These are phyloP conservation scores for Hymenopus coronatus DNA, from an alignment of 2,888 invertebrate genomes.

Conservation along the genomic window DNA sequence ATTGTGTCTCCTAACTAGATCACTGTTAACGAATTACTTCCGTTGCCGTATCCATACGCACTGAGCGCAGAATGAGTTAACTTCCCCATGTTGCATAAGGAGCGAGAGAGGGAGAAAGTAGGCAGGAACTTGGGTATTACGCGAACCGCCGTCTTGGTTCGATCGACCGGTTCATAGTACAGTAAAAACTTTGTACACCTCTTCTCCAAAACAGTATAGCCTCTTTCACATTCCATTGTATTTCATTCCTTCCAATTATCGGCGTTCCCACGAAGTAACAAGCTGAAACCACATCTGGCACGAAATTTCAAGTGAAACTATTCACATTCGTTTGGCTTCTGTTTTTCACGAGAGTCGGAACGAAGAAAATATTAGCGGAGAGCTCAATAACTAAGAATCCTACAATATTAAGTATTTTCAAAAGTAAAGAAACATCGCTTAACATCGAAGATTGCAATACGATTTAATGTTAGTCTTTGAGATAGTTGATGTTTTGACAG, in stretches of 20 bases:
- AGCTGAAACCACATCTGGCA: no score
- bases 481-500: no score
- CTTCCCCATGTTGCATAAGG: neutral
- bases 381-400: no score
- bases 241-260: neutral
- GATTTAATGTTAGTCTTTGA: no score
- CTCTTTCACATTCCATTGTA: neutral
- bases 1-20: neutral
- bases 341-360: no score
- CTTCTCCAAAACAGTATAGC: neutral
- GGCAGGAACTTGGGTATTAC: neutral
- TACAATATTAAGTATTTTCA: no score
- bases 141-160: neutral
- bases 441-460: no score
- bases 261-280: neutral
- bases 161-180: neutral
- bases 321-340: neutral
- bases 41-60: neutral
- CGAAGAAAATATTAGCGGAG: no score
- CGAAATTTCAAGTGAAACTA: no score
- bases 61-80: neutral
- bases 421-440: no score
- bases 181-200: neutral
- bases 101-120: neutral
- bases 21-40: neutral